These are phyloP conservation scores for Oligia latruncula DNA, from an alignment of 2,888 invertebrate genomes.

Conservation along the genomic window DNA sequence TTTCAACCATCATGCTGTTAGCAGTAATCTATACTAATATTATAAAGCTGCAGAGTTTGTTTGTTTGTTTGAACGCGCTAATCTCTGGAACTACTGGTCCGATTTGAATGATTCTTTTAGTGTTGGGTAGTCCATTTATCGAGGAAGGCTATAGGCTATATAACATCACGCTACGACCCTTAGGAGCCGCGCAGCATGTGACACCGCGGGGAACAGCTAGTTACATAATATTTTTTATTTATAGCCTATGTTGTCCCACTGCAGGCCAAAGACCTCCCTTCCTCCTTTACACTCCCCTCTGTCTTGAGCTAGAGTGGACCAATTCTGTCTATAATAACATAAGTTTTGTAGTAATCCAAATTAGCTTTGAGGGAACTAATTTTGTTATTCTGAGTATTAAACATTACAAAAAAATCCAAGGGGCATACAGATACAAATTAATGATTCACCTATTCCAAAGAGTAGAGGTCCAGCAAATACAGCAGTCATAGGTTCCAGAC, in stretches of 20 bases:
- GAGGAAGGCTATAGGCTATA: too few species aligned
- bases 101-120: too few species aligned
- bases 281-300: not conserved
- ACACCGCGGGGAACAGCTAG: too few species aligned
- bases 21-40: too few species aligned
- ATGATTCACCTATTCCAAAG: slow-evolving; percentile 94
- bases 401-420: not conserved
- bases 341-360: slow-evolving; percentile 7
- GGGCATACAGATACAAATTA: not conserved
- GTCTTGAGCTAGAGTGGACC: not conserved
- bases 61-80: too few species aligned
- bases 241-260: not conserved
- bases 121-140: too few species aligned
- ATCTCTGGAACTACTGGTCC: too few species aligned
- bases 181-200: too few species aligned
- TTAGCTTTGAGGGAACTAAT: not conserved
- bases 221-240: not conserved
- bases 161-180: too few species aligned
- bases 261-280: not conserved
- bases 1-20: not conserved
- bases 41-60: too few species aligned
- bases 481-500: slow-evolving; percentile 93
- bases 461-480: slow-evolving; percentile 96
- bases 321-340: not conserved
- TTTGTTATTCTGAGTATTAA: not conserved